Evolutionary conservation across 2,888 invertebrate genomes (phyloP), one percentile per base, ranked within the genome.

Genomic region (Parapristionchus giblindavisi): DNA sequence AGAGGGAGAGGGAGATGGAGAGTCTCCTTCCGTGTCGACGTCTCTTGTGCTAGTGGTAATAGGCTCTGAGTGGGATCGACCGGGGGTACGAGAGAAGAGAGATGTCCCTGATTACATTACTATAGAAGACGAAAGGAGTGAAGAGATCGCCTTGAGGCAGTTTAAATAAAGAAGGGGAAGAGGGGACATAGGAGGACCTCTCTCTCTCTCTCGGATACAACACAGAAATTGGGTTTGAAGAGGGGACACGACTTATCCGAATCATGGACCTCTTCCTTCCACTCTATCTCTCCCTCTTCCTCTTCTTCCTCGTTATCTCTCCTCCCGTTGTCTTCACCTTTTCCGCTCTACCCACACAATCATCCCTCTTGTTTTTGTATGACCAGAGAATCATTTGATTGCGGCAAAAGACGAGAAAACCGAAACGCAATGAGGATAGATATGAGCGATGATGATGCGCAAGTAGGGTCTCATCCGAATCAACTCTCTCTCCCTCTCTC

Each of bases 381-480:
- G 24, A 54, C 24, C 29, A n/a, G n/a, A n/a, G n/a, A n/a, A n/a
- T n/a, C n/a, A n/a, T n/a, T n/a, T n/a, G n/a, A n/a, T n/a, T n/a
- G n/a, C n/a, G n/a, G n/a, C n/a, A n/a, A n/a, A n/a, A n/a, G n/a
- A n/a, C n/a, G n/a, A n/a, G n/a, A n/a, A n/a, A n/a, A n/a, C n/a
- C n/a, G n/a, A n/a, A n/a, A n/a, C n/a, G n/a, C n/a, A n/a, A n/a
- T n/a, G n/a, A n/a, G n/a, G n/a, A n/a, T n/a, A n/a, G n/a, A n/a
- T n/a, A n/a, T n/a, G n/a, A n/a, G n/a, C n/a, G n/a, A n/a, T n/a
- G n/a, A n/a, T n/a, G n/a, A n/a, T n/a, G n/a, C n/a, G n/a, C n/a
- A n/a, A n/a, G n/a, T n/a, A n/a, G n/a, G 34, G 52, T 32, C 63
- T 63, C 63, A 63, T 63, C 63, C 43, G 32, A 56, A 56, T 36